phyloP scores from a whole-genome alignment of 2,888 invertebrate genomes.

The Lampropteryx suffumata region DNA sequence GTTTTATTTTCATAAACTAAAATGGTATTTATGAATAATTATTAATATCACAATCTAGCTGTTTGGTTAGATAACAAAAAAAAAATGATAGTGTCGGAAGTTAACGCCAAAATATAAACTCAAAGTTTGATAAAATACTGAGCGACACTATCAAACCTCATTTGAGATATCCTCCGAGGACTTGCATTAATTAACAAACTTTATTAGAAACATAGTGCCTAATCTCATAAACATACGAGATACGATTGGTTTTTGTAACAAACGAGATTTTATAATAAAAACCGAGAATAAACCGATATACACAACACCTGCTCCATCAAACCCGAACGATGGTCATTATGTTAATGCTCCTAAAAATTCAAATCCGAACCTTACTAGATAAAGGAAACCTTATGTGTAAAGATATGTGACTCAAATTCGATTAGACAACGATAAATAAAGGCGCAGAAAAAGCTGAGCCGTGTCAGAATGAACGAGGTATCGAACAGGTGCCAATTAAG shows the following conservation, averaged over 20 bases:
- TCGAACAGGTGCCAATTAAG: constrained; percentile 73
- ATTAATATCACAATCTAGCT: constrained; percentile 2
- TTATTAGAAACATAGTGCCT: constrained; percentile 47
- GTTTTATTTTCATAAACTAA: constrained; percentile 31
- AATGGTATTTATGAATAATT: constrained; percentile 35
- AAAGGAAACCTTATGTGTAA: constrained; percentile 55
- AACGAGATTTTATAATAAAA: constrained; percentile 79
- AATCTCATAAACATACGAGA: constrained; percentile 66
- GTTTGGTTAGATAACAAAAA: too few relatives aligned
- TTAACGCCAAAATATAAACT: constrained; percentile 19
- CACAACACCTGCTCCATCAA: constrained; percentile 79
- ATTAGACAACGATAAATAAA: constrained; percentile 45
- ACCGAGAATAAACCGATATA: constrained; percentile 78
- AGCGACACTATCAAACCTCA: constrained; percentile 33
- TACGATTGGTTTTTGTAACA: constrained; percentile 65
- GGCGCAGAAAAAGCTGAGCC: constrained; percentile 56
- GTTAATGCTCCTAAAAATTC: constrained; percentile 72
- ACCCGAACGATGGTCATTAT: constrained; percentile 76
- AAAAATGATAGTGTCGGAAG: constrained; percentile 8
- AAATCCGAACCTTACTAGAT: constrained; percentile 39
- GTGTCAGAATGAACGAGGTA: constrained; percentile 69
- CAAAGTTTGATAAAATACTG: constrained; percentile 32
- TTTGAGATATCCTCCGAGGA: constrained; percentile 39
- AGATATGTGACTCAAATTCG: constrained; percentile 54
- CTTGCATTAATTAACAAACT: constrained; percentile 58